Conservation (phyloP, 2,797 vertebrate species). For the Xyrichtys novacula region DNA sequence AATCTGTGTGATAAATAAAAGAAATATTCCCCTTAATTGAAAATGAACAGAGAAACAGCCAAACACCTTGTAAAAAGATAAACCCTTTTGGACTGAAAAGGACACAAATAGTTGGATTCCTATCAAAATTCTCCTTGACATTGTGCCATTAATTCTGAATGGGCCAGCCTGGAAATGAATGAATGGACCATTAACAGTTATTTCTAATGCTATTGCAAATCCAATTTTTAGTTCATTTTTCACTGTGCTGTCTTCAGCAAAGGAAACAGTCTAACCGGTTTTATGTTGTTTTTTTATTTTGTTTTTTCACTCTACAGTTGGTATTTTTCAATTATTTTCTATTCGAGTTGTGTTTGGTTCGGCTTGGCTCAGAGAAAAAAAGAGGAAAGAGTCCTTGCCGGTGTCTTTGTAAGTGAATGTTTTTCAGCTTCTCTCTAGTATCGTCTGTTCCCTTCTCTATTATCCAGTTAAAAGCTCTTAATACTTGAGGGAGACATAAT, state of each 20-base stretch:
- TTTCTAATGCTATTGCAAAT: constrained; percentile 55
- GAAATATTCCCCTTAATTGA: too few relatives aligned
- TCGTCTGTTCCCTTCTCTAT: neutral
- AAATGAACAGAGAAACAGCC: neutral
- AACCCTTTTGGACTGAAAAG: neutral
- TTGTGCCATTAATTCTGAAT: constrained; percentile 57
- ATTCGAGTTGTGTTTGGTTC: constrained; percentile 21
- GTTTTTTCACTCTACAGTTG: constrained; percentile 18
- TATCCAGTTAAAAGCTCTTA: neutral
- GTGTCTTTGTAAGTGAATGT: neutral
- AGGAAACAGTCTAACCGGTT: constrained; percentile 43
- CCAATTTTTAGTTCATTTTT: constrained; percentile 52
- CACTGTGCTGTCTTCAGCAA: constrained; percentile 22
- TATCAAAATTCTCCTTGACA: constrained; percentile 61
- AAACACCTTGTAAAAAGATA: neutral
- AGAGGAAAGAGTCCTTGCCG: constrained; percentile 1
- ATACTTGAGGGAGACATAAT: neutral
- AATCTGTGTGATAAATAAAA: too few relatives aligned
- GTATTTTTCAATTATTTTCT: constrained; percentile 14
- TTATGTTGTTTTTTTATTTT: too few relatives aligned
- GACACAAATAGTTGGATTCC: constrained; percentile 23
- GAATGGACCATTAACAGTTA: constrained; percentile 49
- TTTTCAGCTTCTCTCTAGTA: constrained; percentile 4
- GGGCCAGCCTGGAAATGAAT: constrained; percentile 41
- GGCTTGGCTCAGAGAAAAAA: neutral